Evolutionary conservation across 2,888 invertebrate genomes (phyloP).

Genomic region (Lingula anatina): DNA sequence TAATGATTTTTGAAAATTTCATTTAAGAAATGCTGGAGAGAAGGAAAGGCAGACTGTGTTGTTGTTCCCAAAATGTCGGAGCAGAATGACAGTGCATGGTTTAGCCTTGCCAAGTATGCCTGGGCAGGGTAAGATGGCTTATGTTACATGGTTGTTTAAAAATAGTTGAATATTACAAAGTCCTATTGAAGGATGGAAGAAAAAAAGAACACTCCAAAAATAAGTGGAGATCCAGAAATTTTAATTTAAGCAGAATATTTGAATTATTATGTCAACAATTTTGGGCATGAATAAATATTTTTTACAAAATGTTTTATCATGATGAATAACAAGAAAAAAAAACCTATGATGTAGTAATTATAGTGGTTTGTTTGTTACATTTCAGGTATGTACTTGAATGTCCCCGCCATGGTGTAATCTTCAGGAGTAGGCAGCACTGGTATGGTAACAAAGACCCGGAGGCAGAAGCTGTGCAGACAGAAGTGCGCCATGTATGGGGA

Average conservation of each 20-base stretch:
- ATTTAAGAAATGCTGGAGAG: conserved; percentile 59
- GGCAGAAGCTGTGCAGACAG: conserved; percentile 63
- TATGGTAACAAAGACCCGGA: conserved; percentile 73
- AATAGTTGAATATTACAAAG: no score
- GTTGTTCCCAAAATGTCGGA: conserved; percentile 59
- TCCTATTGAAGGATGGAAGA: no score
- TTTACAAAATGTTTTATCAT: no score
- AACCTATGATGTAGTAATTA: not conserved
- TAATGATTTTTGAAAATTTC: no score
- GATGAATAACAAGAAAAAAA: no score
- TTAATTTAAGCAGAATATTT: no score
- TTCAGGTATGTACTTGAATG: conserved; percentile 67
- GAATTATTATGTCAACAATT: no score
- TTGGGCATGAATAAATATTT: no score
- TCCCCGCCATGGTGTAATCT: conserved; percentile 68
- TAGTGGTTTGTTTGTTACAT: not conserved
- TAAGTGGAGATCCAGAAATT: no score
- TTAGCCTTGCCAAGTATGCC: conserved; percentile 68
- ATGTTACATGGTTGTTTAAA: no score
- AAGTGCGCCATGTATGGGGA: conserved; percentile 68
- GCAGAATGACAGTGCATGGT: conserved; percentile 60
- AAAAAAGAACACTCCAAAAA: no score
- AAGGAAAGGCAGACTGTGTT: conserved; percentile 60
- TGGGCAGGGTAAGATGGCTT: conserved; percentile 65
- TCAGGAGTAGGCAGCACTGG: conserved; percentile 73